Conservation (phyloP, 2,113 vertebrate genomes). For the Antechinus flavipes region DNA sequence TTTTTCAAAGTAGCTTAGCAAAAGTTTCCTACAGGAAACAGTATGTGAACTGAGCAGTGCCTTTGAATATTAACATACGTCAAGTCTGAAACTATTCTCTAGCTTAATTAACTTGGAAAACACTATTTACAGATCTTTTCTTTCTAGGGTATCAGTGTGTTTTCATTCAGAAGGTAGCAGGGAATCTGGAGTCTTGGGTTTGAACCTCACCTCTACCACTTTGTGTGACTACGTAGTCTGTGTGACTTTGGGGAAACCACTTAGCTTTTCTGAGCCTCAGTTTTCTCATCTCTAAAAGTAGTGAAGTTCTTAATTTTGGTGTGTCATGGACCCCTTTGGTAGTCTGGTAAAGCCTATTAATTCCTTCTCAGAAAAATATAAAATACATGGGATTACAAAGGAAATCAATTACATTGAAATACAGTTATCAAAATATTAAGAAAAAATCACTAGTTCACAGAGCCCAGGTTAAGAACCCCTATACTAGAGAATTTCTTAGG, state of each 20-base stretch:
- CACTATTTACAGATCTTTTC: background rate
- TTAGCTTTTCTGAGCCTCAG: background rate
- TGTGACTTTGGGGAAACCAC: background rate
- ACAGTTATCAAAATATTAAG: background rate
- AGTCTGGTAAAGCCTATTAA: background rate
- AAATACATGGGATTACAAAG: background rate
- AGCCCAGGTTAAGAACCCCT: background rate
- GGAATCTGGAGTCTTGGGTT: background rate
- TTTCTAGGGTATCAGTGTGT: background rate
- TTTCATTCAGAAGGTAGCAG: background rate
- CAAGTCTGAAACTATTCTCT: background rate
- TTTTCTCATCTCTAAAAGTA: background rate
- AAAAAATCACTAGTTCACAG: background rate
- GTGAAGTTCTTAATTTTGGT: background rate
- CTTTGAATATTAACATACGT: background rate
- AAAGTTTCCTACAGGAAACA: background rate
- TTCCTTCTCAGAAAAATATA: background rate
- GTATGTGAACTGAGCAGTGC: background rate
- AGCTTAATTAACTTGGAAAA: background rate
- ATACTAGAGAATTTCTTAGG: background rate
- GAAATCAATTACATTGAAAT: background rate
- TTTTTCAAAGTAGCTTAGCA: background rate
- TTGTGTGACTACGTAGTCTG: background rate
- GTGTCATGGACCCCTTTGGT: background rate
- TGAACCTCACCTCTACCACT: background rate